phyloP scores from a whole-genome alignment of 2,888 invertebrate genomes.

The Cancer borealis region DNA sequence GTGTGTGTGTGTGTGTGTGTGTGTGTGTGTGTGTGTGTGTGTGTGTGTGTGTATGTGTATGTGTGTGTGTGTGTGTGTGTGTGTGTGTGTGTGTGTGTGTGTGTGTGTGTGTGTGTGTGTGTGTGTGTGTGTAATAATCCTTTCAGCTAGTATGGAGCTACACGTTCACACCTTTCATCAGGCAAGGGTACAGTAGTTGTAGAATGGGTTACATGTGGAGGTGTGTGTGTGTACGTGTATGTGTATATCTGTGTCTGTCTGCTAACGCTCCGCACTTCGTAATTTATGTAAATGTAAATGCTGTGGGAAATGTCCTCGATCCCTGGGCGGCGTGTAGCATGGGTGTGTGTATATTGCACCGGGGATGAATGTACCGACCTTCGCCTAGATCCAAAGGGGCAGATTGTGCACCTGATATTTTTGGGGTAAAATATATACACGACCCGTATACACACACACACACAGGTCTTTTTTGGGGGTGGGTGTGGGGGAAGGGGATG shows the following conservation, averaged over 20 bases:
- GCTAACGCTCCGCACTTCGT: neutral
- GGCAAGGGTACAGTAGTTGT: neutral
- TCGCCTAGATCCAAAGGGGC: neutral
- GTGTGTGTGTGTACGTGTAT: no score
- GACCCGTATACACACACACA: neutral
- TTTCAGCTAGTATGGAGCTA: neutral
- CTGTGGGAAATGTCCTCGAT: constrained; percentile 27
- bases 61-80: neutral
- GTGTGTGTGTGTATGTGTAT: neutral
- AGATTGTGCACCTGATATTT: neutral
- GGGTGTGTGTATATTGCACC: neutral
- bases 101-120: neutral
- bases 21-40: neutral
- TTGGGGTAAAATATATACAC: neutral
- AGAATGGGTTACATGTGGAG: neutral
- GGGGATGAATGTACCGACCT: neutral
- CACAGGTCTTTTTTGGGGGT: neutral
- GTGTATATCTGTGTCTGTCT: neutral
- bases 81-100: neutral
- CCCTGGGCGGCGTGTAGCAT: neutral
- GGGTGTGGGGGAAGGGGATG: neutral
- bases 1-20: constrained; percentile 10
- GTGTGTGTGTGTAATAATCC: neutral
- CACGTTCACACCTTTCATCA: neutral
- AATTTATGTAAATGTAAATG: constrained; percentile 23